These are phyloP conservation scores for Ataeniobius toweri DNA, from an alignment of 2,797 vertebrate genomes.

Conservation along the genomic window DNA sequence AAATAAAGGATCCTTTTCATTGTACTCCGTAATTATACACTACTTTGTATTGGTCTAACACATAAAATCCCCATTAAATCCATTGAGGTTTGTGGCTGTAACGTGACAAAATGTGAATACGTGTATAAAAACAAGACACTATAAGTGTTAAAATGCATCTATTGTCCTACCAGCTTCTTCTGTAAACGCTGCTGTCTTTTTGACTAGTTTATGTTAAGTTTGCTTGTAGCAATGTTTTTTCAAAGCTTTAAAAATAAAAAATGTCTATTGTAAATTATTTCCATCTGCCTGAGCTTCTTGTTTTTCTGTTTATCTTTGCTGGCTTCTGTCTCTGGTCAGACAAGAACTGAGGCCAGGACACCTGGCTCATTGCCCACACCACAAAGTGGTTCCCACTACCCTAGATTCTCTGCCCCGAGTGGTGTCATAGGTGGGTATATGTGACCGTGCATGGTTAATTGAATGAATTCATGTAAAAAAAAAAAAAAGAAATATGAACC, in stretches of 20 bases:
- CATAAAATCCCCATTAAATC: not conserved
- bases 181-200: constrained; percentile 8
- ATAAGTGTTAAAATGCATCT: not conserved
- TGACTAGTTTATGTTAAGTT: not conserved
- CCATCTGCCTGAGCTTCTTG: constrained; percentile 57
- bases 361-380: constrained; percentile 54
- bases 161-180: constrained; percentile 3
- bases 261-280: constrained; percentile 18
- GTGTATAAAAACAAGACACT: not conserved
- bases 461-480: constrained; percentile 6
- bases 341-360: constrained; percentile 56
- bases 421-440: constrained; percentile 65
- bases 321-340: constrained; percentile 54
- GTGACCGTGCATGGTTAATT: constrained; percentile 46
- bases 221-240: constrained; percentile 37
- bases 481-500: not conserved
- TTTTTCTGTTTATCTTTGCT: constrained; percentile 57
- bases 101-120: not conserved
- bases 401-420: constrained; percentile 50
- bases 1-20: not conserved
- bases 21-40: not conserved
- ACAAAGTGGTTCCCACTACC: constrained; percentile 43
- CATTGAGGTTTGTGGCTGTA: not conserved
- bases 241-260: constrained; percentile 14
- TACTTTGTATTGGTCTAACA: not conserved